phyloP scores from a whole-genome alignment of 2,888 invertebrate genomes.

The Rhorus exstirpatorius region DNA sequence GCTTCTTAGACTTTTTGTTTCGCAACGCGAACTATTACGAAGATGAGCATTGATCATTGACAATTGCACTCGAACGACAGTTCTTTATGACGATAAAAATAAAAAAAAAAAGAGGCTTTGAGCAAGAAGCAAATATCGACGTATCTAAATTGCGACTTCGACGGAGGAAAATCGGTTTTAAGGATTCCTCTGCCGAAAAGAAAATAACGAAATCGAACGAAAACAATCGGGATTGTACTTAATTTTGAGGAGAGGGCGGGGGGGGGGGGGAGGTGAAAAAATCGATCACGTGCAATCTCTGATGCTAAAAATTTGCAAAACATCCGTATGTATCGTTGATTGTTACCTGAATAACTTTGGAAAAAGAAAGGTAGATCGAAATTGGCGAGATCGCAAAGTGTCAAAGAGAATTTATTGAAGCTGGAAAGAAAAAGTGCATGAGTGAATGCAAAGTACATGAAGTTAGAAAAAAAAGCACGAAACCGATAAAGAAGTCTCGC shows the following conservation, averaged over 20 bases:
- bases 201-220: background rate
- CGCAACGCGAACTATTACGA: background rate
- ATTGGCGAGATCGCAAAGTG: no score
- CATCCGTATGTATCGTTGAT: no score
- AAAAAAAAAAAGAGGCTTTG: background rate
- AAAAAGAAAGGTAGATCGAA: no score
- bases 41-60: background rate
- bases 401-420: no score
- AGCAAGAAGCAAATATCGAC: background rate
- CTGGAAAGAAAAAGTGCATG: no score
- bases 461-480: no score
- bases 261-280: background rate
- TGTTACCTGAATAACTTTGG: no score
- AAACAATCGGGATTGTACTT: slow-evolving; percentile 70
- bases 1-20: slow-evolving; percentile 57
- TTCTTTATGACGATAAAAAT: background rate
- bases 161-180: background rate
- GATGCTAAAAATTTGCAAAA: no score
- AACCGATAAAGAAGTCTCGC: background rate
- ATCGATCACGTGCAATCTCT: background rate
- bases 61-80: no score
- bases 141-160: no score
- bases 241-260: slow-evolving; percentile 73
- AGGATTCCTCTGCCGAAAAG: background rate
- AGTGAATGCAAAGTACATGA: no score